Evolutionary conservation across 2,888 invertebrate species (phyloP).

Genomic region (Agapostemon virescens): DNA sequence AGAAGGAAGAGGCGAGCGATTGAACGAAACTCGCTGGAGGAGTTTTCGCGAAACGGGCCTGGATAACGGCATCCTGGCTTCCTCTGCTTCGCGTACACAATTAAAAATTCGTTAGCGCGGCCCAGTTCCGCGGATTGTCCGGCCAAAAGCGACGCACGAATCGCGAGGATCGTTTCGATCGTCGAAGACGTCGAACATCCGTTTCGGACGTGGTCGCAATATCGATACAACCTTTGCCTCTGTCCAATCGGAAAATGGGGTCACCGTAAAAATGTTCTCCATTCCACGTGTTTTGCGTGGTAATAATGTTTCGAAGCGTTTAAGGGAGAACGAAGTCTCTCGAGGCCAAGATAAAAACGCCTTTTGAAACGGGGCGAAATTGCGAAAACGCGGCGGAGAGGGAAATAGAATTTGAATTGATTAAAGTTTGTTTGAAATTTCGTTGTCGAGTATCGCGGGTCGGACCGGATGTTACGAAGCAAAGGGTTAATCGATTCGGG

Average conservation of each 20-base stretch:
- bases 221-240: neutral
- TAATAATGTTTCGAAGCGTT: too few relatives aligned
- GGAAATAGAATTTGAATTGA: neutral
- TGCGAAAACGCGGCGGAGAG: neutral
- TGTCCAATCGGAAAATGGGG: too few relatives aligned
- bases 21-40: conserved; percentile 24
- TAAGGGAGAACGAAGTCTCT: too few relatives aligned
- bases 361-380: too few relatives aligned
- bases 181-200: neutral
- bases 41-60: conserved; percentile 18
- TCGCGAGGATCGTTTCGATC: neutral
- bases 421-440: neutral
- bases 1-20: conserved; percentile 13
- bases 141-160: neutral
- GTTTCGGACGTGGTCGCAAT: neutral
- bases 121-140: neutral
- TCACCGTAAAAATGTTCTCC: too few relatives aligned
- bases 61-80: neutral
- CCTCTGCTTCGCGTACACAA: conserved; percentile 1
- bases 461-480: neutral
- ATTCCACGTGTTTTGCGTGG: too few relatives aligned
- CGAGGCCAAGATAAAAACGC: too few relatives aligned
- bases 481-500: neutral
- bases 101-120: conserved; percentile 11
- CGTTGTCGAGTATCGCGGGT: too few relatives aligned